These are phyloP conservation scores for Acromyrmex echinatior DNA, from an alignment of 1,140 invertebrate genomes.

Conservation along the genomic window DNA sequence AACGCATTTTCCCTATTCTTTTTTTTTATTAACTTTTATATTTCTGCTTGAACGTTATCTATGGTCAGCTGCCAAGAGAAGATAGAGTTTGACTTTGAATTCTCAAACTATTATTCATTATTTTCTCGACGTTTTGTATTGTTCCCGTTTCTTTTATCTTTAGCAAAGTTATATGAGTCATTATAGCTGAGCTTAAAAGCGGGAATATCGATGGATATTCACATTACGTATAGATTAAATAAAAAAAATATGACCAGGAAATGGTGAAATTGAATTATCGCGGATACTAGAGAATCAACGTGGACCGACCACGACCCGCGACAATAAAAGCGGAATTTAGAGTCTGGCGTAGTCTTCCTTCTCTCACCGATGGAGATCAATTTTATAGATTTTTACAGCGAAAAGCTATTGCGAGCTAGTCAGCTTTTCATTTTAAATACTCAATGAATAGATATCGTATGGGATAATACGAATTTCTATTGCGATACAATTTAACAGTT, in stretches of 20 bases:
- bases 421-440: constrained; percentile 6
- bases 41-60: constrained; percentile 8
- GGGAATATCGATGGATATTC: constrained; percentile 1
- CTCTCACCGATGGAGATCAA: not conserved
- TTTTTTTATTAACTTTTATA: constrained; percentile 52
- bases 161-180: constrained; percentile 7
- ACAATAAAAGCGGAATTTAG: constrained; percentile 51
- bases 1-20: constrained; percentile 13
- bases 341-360: constrained; percentile 10
- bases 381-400: constrained; percentile 15
- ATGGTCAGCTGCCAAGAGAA: constrained; percentile 2
- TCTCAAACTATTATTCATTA: not conserved
- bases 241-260: constrained; percentile 30
- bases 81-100: constrained; percentile 30
- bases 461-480: constrained; percentile 1
- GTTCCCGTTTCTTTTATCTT: constrained; percentile 3
- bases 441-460: not conserved
- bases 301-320: constrained; percentile 11
- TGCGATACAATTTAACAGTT: not conserved
- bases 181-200: constrained; percentile 17
- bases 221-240: constrained; percentile 29
- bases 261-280: constrained; percentile 59
- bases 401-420: constrained; percentile 3
- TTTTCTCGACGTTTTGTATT: not conserved
- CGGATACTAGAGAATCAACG: constrained; percentile 36